These are phyloP conservation scores for Procavia capensis DNA, from an alignment of 2,113 vertebrate genomes.

Conservation along the genomic window DNA sequence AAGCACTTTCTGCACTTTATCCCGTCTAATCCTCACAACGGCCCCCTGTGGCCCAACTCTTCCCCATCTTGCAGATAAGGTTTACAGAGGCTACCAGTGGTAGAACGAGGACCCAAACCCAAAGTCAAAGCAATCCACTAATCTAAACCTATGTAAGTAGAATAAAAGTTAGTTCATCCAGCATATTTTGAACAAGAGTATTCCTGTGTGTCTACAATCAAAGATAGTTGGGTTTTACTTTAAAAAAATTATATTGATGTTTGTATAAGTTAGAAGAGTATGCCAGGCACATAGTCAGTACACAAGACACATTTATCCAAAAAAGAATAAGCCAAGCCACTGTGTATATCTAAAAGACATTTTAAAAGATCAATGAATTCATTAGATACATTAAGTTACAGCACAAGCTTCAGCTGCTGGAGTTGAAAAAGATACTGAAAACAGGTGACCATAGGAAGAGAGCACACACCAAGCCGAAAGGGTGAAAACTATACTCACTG, in stretches of 20 bases:
- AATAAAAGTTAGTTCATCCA: neutral
- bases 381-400: neutral
- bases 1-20: neutral
- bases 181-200: neutral
- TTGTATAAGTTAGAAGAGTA: neutral
- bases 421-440: neutral
- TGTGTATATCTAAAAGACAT: neutral
- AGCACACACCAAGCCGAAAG: neutral
- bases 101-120: neutral
- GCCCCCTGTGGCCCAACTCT: neutral
- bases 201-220: neutral
- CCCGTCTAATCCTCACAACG: neutral
- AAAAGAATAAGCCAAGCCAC: neutral
- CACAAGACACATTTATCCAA: neutral
- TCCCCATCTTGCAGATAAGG: neutral
- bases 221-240: neutral
- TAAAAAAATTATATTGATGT: neutral
- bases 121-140: neutral
- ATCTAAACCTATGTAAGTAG: neutral
- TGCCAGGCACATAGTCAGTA: neutral
- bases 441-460: neutral
- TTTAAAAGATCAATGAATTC: neutral
- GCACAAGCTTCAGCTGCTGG: neutral
- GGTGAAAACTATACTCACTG: neutral
- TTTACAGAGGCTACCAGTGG: neutral